Evolutionary conservation across 2,888 invertebrate genomes (phyloP), one percentile per base, ranked within the genome.

Genomic region (Callyntrura sp.): DNA sequence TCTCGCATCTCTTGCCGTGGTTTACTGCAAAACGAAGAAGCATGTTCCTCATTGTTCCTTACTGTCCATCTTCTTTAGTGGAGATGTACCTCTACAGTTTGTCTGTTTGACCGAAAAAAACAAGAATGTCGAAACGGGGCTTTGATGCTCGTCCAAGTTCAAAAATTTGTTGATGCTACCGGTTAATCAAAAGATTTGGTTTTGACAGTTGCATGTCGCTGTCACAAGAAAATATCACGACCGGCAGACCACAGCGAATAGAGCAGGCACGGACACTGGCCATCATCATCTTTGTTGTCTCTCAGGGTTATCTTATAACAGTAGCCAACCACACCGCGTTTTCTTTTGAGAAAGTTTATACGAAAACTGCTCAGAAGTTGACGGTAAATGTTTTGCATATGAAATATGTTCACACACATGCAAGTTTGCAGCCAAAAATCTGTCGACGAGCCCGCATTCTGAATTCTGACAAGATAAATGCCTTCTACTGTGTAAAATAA

Each of bases 131-230:
- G 25, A 28, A 11, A 35, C 2, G 70, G 35, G 35, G n/a, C 17
- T 48, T 12, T 14, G 23, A 35, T 35, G 35, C 3, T 35, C 2
- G 35, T 35, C 35, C 35, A 2, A 35, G 35, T 35, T 35, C 35
- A 35, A 35, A 35, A 17, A 12, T 25, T 78, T 48, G 55, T 62
- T 62, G 62, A 62, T 23, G 23, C 20, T 20, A 62, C 62, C 62
- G 62, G 23, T 62, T 62, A 55, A 78, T 55, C 48, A 78, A 78
- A 55, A 45, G 55, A 2, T 62, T 23, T 81, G 79, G 9, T 81
- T 81, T 60, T 81, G 81, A 81, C 81, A 81, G 81, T 35, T 60
- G 43, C 81, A 81, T 60, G 60, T 28, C 60, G 11, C 35, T 62
- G 81, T 51, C 78, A 25, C 8, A 14, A 23, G 43, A 28, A 43